Evolutionary conservation across 1,140 invertebrate genomes (phyloP).

Genomic region (Pantala flavescens): DNA sequence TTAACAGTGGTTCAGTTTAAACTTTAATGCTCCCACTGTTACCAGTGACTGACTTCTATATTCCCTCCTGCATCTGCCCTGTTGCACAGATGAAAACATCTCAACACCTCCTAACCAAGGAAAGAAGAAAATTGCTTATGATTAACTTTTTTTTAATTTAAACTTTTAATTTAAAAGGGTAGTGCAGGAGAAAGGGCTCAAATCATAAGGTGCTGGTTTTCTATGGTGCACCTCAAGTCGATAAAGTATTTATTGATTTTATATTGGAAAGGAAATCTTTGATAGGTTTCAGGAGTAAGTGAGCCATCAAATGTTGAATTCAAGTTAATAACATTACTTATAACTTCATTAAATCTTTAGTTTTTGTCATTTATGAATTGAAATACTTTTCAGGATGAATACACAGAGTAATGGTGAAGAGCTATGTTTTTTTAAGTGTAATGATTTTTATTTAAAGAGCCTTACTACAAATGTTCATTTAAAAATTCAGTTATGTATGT

Average conservation of each 20-base stretch:
- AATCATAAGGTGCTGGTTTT: neutral
- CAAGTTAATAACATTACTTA: too few relatives aligned
- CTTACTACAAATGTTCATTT: too few relatives aligned
- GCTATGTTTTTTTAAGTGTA: too few relatives aligned
- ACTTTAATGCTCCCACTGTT: neutral
- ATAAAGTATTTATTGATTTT: neutral
- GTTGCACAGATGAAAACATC: neutral
- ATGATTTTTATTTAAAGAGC: too few relatives aligned
- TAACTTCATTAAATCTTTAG: too few relatives aligned
- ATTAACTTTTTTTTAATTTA: neutral
- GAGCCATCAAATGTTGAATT: too few relatives aligned
- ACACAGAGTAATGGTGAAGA: too few relatives aligned
- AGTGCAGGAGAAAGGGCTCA: neutral
- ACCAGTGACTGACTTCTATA: neutral
- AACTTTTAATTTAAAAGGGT: neutral
- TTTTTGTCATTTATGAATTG: too few relatives aligned
- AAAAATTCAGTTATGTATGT: too few relatives aligned
- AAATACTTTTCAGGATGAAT: too few relatives aligned
- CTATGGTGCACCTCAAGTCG: neutral
- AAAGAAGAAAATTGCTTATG: neutral
- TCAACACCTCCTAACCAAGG: neutral
- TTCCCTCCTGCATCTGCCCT: slow-evolving; percentile 2
- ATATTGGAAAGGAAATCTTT: too few relatives aligned
- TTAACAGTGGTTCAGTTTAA: neutral
- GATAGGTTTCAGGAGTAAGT: too few relatives aligned